Base-by-base conservation (phyloP, 2,113 vertebrate species). In the Phalacrocorax pelagicus region DNA sequence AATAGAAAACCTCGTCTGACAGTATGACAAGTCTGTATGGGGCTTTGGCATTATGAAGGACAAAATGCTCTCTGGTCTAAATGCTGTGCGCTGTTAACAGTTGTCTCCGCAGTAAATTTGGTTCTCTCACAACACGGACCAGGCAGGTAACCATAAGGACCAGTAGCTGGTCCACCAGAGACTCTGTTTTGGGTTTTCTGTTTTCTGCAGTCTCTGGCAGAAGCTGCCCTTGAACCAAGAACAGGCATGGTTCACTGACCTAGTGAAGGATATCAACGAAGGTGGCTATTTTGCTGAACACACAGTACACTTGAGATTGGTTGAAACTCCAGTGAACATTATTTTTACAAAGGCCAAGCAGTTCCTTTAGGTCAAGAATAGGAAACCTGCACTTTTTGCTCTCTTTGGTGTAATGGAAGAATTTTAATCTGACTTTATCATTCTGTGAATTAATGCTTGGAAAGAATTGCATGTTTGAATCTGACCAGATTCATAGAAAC, bases 101-200 rank as follows among this genome's bases (percentile, higher is more conserved):
- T 1, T 40, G 24, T 27, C 52, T 58, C 70, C 52, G 57, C 42
- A 63, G 40, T 3, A 32, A 42, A n/a, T 15, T 51, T 51, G 44
- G 1, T n/a, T 14, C 40, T 58, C 18, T 29, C 12, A 0, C 57
- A 6, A 26, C 2, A 15, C 1, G 15, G 51, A 11, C 10, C 36
- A 49, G 59, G 46, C 42, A 27, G 47, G 38, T 2, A 7, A 9
- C 24, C 0, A 0, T 3, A 30, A 61, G 44, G 15, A n/a, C 17
- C 52, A 49, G 51, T 6, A 66, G 65, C 42, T 87, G 27, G 44
- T 46, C 44, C 44, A 46, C 16, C 44, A 46, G 23, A 65, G 27
- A 5, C 23, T 73, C 24, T 0, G 4, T 4, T 72, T 36, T 18
- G 32, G 36, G 6, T 63, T 57, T 71, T 30, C 36, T 44, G 0